Evolutionary conservation across 2,888 invertebrate species (phyloP), one percentile per base, ranked within the genome.

Genomic region (Seira ritae): DNA sequence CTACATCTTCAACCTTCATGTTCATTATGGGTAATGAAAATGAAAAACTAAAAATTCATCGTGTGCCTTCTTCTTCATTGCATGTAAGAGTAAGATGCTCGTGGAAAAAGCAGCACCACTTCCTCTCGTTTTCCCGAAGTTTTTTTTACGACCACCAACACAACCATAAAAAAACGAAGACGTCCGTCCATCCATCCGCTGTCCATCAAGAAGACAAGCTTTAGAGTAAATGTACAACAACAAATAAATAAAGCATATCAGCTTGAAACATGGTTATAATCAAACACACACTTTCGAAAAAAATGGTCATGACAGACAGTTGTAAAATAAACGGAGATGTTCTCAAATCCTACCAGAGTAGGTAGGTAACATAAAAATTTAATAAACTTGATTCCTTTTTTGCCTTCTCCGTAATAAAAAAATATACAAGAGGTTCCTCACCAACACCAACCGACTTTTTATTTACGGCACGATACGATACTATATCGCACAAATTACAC

Each of bases 241-340:
- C n/a, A n/a, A n/a, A n/a, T n/a, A n/a, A n/a, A n/a, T n/a, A n/a
- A n/a, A n/a, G n/a, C n/a, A n/a, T n/a, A n/a, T n/a, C n/a, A n/a
- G n/a, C n/a, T n/a, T n/a, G n/a, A n/a, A n/a, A n/a, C 46, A 60
- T 66, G 71, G 46, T 78, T 78, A n/a, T 78, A 78, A 78, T 78
- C 78, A 78, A 71, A 78, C 62, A 66, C 74, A 62, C 70, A 24
- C 66, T 71, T 22, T 19, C 76, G 50, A 65, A n/a, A n/a, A n/a
- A n/a, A n/a, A n/a, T n/a, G n/a, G 71, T 66, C 71, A 71, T 78
- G 78, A 78, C 71, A 71, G 78, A 70, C 71, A 78, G 78, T 65
- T 77, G 77, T 78, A 78, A 78, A 78, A 71, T 17, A 46, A 50
- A 66, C 71, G 23, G 19, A 65, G 50, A 55, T 70, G 24, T 70